phyloP scores from a whole-genome alignment of 2,797 vertebrate species.

The Eutrigla gurnardus region DNA sequence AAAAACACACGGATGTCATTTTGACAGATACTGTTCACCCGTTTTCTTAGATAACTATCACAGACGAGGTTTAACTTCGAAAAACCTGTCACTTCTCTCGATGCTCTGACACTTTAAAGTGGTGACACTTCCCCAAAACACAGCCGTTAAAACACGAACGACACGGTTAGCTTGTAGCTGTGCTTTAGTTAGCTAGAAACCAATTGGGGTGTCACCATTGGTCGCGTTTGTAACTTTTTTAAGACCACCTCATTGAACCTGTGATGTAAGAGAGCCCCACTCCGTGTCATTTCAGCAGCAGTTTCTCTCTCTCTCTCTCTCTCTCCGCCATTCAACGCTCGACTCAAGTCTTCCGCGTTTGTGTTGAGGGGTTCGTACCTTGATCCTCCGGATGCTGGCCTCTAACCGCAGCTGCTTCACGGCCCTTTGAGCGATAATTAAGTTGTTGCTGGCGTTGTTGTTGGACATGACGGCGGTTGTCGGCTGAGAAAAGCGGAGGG shows the following conservation, averaged over 20 bases:
- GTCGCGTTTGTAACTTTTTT: constrained; percentile 2
- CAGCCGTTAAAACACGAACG: constrained; percentile 13
- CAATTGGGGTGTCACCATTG: not conserved
- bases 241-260: not conserved
- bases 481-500: constrained; percentile 21
- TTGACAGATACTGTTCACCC: not conserved
- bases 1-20: not conserved
- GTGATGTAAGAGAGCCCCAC: constrained; percentile 5
- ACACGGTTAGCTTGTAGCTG: not conserved
- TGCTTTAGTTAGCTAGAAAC: not conserved
- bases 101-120: not conserved
- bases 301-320: constrained; percentile 2
- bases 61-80: not conserved
- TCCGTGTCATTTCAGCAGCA: constrained; percentile 8
- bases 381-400: constrained; percentile 82
- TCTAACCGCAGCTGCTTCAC: constrained; percentile 86
- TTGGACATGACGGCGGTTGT: constrained; percentile 80
- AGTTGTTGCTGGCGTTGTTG: constrained; percentile 83
- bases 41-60: not conserved
- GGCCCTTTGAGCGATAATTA: constrained; percentile 79
- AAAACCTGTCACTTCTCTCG: constrained; percentile 11
- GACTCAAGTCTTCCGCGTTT: constrained; percentile 68
- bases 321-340: constrained; percentile 57
- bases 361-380: constrained; percentile 72
- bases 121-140: not conserved